Base-by-base conservation (phyloP, 2,797 vertebrate genomes). In the Rhinophrynus dorsalis region DNA sequence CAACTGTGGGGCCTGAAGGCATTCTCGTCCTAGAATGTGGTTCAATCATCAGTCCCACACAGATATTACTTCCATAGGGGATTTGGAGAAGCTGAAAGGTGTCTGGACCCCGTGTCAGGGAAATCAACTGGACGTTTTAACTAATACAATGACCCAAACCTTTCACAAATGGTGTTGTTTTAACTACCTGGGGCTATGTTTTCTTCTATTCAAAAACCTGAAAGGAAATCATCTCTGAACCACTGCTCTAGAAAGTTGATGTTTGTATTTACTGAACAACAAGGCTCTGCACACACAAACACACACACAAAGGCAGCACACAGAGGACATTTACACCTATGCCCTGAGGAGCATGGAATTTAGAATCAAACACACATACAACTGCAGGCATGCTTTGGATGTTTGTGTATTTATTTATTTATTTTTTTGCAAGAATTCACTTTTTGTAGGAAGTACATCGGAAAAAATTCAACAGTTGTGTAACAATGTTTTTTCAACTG, bases 81-180 rank as follows among this genome's bases (percentile, higher is more conserved):
- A 82, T 79, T 80, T 35, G 40, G 52, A 82, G 72, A 86, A 83
- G 84, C 88, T 84, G 90, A 89, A 89, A 89, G 88, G 86, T 87
- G 85, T 40, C 86, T 80, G 81, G 79, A 79, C 79, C 69, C 66
- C 64, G 64, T 75, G 74, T 63, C 0, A 0, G 55, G 60, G 76
- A 80, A 83, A 76, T 77, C 71, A 62, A 75, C 80, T 78, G 69
- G 76, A 84, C 79, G 81, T 76, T 62, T 64, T 68, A 79, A 77
- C 68, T 32, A 71, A 60, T 56, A 79, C 68, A 0, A 42, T 79
- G 78, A 83, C 80, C 79, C 81, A 78, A 80, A 79, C 78, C 78
- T 77, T 77, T 74, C 79, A 74, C 38, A 56, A 26, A 26, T 47
- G 30, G 40, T 32, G 27, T 33, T 26, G n/a, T 56, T 67, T 37